These are phyloP conservation scores for Exocentrus adspersus DNA, from an alignment of 2,888 invertebrate species.

Conservation along the genomic window DNA sequence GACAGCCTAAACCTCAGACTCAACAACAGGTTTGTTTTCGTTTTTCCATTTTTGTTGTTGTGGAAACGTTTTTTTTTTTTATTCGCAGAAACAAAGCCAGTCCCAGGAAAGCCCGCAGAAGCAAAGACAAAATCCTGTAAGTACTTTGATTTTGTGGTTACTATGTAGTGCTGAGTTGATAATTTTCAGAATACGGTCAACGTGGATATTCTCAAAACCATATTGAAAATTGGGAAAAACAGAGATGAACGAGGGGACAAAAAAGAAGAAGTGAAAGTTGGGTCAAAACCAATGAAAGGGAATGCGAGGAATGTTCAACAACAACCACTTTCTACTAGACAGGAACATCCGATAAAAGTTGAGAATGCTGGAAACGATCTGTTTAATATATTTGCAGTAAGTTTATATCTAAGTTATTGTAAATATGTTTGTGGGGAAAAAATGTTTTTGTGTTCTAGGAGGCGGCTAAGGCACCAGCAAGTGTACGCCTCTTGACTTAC, in stretches of 20 bases:
- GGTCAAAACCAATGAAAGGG: neutral
- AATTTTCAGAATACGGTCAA: conserved; percentile 38
- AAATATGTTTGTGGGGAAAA: neutral
- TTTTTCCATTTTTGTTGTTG: too few species aligned
- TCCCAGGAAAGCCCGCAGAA: neutral
- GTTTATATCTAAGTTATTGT: conserved; percentile 17
- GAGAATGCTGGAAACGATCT: conserved; percentile 26
- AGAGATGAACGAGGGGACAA: neutral
- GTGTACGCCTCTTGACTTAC: conserved; percentile 61
- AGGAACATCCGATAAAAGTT: neutral
- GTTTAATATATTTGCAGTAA: conserved; percentile 47
- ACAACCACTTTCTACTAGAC: conserved; percentile 1
- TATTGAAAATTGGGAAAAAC: conserved; percentile 49
- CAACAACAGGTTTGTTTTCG: too few species aligned
- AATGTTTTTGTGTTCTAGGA: conserved; percentile 35
- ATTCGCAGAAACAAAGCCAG: neutral
- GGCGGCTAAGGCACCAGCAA: conserved; percentile 47
- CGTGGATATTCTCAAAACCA: conserved; percentile 53
- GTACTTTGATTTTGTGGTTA: neutral
- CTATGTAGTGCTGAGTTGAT: neutral
- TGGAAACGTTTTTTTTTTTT: conserved; percentile 1
- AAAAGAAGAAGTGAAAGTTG: neutral
- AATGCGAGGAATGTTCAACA: neutral
- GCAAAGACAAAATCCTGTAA: neutral
- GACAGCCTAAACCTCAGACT: conserved; percentile 7